Evolutionary conservation across 2,888 invertebrate species (phyloP).

Genomic region (Xestoiulus laeticollis): DNA sequence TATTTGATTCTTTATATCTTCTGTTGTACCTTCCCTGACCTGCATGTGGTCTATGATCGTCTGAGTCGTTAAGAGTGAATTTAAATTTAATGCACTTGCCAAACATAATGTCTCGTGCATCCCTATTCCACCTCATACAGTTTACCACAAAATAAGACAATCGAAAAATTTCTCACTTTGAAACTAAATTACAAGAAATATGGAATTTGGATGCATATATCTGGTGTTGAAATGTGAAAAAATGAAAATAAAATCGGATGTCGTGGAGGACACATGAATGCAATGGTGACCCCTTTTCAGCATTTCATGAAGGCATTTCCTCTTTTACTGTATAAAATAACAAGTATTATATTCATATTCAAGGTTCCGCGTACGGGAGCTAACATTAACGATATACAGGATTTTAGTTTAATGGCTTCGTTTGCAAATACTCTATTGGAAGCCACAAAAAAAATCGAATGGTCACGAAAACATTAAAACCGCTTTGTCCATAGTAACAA

Average conservation of each 20-base stretch:
- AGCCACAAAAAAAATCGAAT: constrained; percentile 16
- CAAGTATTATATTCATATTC: constrained; percentile 10
- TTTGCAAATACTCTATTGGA: background rate
- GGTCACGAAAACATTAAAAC: background rate
- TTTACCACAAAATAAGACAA: too few relatives aligned
- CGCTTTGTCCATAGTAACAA: constrained; percentile 18
- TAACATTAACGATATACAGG: background rate
- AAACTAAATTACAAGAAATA: too few relatives aligned
- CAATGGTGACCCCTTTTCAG: background rate
- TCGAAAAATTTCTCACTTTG: too few relatives aligned
- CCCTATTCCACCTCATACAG: too few relatives aligned
- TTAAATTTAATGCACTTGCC: too few relatives aligned
- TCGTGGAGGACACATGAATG: background rate
- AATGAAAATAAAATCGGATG: background rate
- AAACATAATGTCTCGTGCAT: too few relatives aligned
- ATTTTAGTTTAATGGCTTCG: background rate
- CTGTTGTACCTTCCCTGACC: too few relatives aligned
- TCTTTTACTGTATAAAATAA: background rate
- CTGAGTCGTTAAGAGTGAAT: too few relatives aligned
- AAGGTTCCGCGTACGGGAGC: background rate
- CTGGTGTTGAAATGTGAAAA: background rate
- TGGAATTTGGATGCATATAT: background rate
- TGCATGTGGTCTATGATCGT: too few relatives aligned
- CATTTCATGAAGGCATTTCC: constrained; percentile 15
- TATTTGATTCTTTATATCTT: too few relatives aligned